Evolutionary conservation across 2,888 invertebrate genomes (phyloP).

Genomic region (Drosophila acutilabella): DNA sequence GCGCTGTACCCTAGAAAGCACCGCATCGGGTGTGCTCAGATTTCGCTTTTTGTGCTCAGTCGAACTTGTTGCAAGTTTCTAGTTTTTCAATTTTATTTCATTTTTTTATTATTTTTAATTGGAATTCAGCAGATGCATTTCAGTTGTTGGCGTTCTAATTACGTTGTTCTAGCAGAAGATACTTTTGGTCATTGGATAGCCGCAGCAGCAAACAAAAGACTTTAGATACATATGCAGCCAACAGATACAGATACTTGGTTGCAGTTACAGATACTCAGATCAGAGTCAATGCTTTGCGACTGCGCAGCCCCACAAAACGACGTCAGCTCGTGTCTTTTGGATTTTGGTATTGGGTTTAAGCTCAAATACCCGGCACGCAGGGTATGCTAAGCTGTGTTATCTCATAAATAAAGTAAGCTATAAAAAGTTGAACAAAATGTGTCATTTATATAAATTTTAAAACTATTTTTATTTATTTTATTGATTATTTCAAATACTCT

Average conservation of each 20-base stretch:
- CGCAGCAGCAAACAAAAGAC: constrained; percentile 23
- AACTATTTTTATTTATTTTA: too few relatives aligned
- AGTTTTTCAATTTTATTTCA: not conserved
- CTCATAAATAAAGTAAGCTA: too few relatives aligned
- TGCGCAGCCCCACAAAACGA: constrained; percentile 24
- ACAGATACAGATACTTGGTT: constrained; percentile 26
- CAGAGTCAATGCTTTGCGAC: not conserved
- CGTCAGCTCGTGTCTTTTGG: constrained; percentile 40
- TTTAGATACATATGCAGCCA: constrained; percentile 7
- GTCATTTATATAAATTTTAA: too few relatives aligned
- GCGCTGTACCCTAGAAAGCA: too few relatives aligned
- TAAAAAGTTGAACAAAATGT: too few relatives aligned
- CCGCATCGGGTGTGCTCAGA: constrained; percentile 21
- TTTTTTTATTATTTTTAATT: constrained; percentile 50
- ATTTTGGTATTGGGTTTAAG: constrained; percentile 2
- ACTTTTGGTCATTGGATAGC: constrained; percentile 25
- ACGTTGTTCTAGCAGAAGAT: constrained; percentile 52
- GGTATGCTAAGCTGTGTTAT: not conserved
- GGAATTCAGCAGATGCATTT: constrained; percentile 76
- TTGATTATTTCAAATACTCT: too few relatives aligned
- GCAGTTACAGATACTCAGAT: constrained; percentile 24
- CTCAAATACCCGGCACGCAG: not conserved
- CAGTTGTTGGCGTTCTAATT: constrained; percentile 67
- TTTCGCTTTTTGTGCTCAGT: constrained; percentile 26
- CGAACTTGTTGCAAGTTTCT: constrained; percentile 35